Percentiles rank a stretch among this genome's conserved stretches.
These are phyloP conservation scores for Malachius bipustulatus DNA, from an alignment of 2,888 invertebrate species.

Conservation along the genomic window DNA sequence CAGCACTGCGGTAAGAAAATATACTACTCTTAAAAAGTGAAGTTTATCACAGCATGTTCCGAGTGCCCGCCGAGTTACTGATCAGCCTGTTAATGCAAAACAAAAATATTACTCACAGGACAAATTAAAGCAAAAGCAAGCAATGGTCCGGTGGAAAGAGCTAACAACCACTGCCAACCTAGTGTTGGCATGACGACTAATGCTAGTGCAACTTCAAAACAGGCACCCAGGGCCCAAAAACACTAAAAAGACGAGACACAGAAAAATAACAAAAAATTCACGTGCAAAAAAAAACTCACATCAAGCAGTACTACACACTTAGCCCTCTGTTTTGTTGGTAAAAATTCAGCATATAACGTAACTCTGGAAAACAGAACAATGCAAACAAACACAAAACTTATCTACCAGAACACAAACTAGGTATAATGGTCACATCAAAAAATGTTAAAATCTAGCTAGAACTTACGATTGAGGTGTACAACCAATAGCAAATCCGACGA, in stretches of 20 bases:
- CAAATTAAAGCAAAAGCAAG: constrained; percentile 70
- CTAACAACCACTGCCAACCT: constrained; percentile 85
- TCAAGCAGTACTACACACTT: constrained; percentile 92
- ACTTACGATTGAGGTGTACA: constrained; percentile 95
- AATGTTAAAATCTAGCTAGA: constrained; percentile 15
- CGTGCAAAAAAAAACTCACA: constrained; percentile 47
- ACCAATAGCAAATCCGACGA: constrained; percentile 93
- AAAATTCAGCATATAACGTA: constrained; percentile 89
- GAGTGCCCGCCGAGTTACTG: too few relatives aligned
- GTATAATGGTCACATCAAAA: not conserved
- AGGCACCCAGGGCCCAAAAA: constrained; percentile 94
- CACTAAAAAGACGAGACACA: constrained; percentile 44
- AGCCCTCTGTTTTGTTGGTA: constrained; percentile 85
- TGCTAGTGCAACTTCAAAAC: constrained; percentile 83
- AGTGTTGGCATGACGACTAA: constrained; percentile 82
- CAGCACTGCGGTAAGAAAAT: too few relatives aligned
- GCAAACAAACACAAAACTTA: constrained; percentile 13
- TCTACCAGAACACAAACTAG: constrained; percentile 2
- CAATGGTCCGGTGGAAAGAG: constrained; percentile 81
- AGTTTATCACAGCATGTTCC: too few relatives aligned
- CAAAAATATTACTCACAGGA: constrained; percentile 61
- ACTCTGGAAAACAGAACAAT: constrained; percentile 48
- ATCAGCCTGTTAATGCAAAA: too few relatives aligned
- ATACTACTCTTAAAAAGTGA: too few relatives aligned
- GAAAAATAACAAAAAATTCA: constrained; percentile 6